Percentiles rank a stretch among this genome's conserved stretches.
Evolutionary conservation across 2,113 vertebrate genomes (phyloP).

Genomic region (Thamnaconus septentrionalis): DNA sequence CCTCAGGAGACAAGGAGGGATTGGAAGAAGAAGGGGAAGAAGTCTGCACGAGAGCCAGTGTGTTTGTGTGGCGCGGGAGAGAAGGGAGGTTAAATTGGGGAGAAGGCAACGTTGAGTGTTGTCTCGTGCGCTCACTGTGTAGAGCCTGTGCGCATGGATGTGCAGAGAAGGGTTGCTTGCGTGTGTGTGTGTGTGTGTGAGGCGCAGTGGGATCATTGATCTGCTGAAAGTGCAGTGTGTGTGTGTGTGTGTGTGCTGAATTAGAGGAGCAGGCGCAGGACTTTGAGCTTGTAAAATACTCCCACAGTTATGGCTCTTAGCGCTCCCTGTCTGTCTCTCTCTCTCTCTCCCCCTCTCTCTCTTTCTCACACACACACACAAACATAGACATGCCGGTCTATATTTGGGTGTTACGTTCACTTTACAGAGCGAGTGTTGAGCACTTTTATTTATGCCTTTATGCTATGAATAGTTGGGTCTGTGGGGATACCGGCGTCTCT

Average conservation of each 20-base stretch:
- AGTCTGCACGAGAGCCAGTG: slow-evolving; percentile 32
- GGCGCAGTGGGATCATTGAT: slow-evolving; percentile 75
- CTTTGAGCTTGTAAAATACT: slow-evolving; percentile 75
- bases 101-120: not conserved
- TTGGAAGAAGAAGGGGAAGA: slow-evolving; percentile 41
- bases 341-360: slow-evolving; percentile 19
- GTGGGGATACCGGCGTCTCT: slow-evolving; percentile 33
- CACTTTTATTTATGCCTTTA: slow-evolving; percentile 50
- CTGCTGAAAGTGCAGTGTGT: slow-evolving; percentile 70
- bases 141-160: no score
- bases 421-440: slow-evolving; percentile 40
- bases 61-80: slow-evolving; percentile 29
- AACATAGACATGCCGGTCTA: slow-evolving; percentile 39
- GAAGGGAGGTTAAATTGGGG: slow-evolving; percentile 33
- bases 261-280: slow-evolving; percentile 62
- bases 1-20: slow-evolving; percentile 59
- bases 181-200: slow-evolving; percentile 30
- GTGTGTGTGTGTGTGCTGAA: slow-evolving; percentile 61
- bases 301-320: slow-evolving; percentile 62
- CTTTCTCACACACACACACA: slow-evolving; percentile 6
- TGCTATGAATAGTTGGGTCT: slow-evolving; percentile 35
- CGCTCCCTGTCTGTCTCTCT: slow-evolving; percentile 38
- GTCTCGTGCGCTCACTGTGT: no score
- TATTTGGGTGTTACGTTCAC: slow-evolving; percentile 61
- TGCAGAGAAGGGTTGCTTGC: no score